phyloP scores from a whole-genome alignment of 2,113 vertebrate genomes.

The Engystomops pustulosus region DNA sequence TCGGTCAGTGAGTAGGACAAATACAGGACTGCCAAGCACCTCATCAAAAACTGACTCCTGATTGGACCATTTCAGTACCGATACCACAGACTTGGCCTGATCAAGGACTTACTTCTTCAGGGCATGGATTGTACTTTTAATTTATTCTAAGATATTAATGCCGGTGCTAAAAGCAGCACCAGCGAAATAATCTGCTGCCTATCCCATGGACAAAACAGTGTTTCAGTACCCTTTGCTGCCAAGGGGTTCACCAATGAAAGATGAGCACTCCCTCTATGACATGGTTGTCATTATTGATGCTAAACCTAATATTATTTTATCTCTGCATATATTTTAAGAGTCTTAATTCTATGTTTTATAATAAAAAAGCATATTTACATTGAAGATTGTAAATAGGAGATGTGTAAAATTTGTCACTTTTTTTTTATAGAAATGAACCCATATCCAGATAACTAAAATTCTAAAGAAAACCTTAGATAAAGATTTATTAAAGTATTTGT shows the following conservation, averaged over 20 bases:
- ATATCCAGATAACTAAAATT: constrained; percentile 83
- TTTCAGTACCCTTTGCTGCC: constrained; percentile 57
- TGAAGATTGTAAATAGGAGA: constrained; percentile 99
- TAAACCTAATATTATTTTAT: constrained; percentile 79
- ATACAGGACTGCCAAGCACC: constrained; percentile 58
- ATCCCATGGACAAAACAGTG: constrained; percentile 4
- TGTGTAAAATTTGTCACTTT: constrained; percentile 97
- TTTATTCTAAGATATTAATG: constrained; percentile 75
- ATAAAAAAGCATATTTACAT: constrained; percentile 91
- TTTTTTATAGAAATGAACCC: constrained; percentile 84
- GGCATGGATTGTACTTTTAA: constrained; percentile 69
- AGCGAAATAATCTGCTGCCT: constrained; percentile 66
- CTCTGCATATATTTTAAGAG: constrained; percentile 80
- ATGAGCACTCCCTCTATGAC: constrained; percentile 68
- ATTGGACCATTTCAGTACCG: background rate
- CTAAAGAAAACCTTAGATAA: constrained; percentile 84
- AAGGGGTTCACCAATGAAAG: constrained; percentile 6
- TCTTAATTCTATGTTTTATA: constrained; percentile 86
- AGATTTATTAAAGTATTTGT: constrained; percentile 82
- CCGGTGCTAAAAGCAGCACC: constrained; percentile 68
- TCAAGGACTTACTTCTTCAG: constrained; percentile 54
- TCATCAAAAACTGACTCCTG: constrained; percentile 65
- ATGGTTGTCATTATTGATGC: constrained; percentile 73
- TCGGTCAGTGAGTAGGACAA: constrained; percentile 71
- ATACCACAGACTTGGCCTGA: constrained; percentile 49